Percentiles rank a stretch among this genome's conserved stretches.
Conservation (phyloP, 2,888 invertebrate genomes). For the Scotopteryx bipunctaria region DNA sequence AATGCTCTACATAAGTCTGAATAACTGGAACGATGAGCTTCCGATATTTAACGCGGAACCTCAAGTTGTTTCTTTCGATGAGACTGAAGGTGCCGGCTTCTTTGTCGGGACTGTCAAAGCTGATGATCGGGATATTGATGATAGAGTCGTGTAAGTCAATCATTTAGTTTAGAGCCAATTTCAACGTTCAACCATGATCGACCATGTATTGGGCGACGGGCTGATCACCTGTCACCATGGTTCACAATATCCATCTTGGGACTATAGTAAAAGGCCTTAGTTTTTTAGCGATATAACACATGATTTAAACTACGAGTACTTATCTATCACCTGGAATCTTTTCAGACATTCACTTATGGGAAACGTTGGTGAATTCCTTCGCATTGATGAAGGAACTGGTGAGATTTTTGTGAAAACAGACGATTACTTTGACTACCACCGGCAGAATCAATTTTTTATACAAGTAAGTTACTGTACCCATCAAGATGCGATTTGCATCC, state of each 20-base stretch:
- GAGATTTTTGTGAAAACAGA: constrained; percentile 78
- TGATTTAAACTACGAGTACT: too few relatives aligned
- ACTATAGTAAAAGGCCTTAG: too few relatives aligned
- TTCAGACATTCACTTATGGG: constrained; percentile 82
- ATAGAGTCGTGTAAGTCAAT: constrained; percentile 79
- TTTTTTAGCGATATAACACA: too few relatives aligned
- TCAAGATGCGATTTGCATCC: too few relatives aligned
- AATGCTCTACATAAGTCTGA: constrained; percentile 76
- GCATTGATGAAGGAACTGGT: constrained; percentile 82
- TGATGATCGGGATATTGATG: constrained; percentile 84
- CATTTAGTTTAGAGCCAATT: not conserved
- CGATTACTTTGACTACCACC: constrained; percentile 85
- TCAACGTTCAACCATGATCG: too few relatives aligned
- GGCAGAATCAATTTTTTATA: constrained; percentile 79
- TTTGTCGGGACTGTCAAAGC: constrained; percentile 82
- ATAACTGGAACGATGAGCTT: constrained; percentile 88
- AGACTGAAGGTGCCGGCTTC: constrained; percentile 78
- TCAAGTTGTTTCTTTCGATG: constrained; percentile 71
- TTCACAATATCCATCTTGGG: too few relatives aligned
- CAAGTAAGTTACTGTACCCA: constrained; percentile 76
- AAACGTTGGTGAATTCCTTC: constrained; percentile 63
- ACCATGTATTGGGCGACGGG: too few relatives aligned
- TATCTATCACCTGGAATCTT: constrained; percentile 12
- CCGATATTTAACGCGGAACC: constrained; percentile 82
- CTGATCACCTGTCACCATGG: too few relatives aligned